These are phyloP conservation scores for Machimus atricapillus DNA, from an alignment of 2,888 invertebrate species.

Conservation along the genomic window DNA sequence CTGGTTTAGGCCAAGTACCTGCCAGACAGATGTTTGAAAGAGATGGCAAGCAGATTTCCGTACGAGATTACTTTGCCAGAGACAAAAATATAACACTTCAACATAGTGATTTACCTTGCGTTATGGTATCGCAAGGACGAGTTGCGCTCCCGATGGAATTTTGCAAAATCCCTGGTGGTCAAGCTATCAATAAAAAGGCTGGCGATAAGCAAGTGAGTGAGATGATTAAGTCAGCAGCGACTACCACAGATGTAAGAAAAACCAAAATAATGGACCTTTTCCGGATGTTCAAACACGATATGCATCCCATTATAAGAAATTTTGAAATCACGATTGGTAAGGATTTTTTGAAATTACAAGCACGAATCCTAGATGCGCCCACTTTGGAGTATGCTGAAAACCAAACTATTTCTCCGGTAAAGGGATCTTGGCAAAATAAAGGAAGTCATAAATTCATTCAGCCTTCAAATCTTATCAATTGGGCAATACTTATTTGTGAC, in stretches of 20 bases:
- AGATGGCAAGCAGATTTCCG: constrained; percentile 56
- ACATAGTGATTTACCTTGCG: constrained; percentile 78
- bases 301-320: constrained; percentile 69
- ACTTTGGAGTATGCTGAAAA: constrained; percentile 62
- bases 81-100: constrained; percentile 57
- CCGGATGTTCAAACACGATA: constrained; percentile 53
- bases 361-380: constrained; percentile 82
- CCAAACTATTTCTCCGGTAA: constrained; percentile 48
- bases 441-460: constrained; percentile 53
- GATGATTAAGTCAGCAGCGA: constrained; percentile 89
- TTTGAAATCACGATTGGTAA: constrained; percentile 82
- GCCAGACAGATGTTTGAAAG: constrained; percentile 58
- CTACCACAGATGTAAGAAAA: constrained; percentile 78
- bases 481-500: constrained; percentile 64
- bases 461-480: constrained; percentile 56
- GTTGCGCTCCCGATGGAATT: constrained; percentile 86
- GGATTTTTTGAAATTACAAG: constrained; percentile 77
- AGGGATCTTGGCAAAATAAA: constrained; percentile 63
- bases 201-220: constrained; percentile 81
- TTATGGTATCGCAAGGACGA: constrained; percentile 80
- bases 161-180: constrained; percentile 79
- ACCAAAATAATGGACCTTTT: constrained; percentile 74
- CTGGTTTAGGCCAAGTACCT: constrained; percentile 47
- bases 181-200: constrained; percentile 77
- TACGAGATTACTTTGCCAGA: constrained; percentile 56